A percentile compares a stretch with the other conserved stretches of the same genome.
Conservation (phyloP, 2,888 invertebrate genomes). For the Watsonalla cultraria region DNA sequence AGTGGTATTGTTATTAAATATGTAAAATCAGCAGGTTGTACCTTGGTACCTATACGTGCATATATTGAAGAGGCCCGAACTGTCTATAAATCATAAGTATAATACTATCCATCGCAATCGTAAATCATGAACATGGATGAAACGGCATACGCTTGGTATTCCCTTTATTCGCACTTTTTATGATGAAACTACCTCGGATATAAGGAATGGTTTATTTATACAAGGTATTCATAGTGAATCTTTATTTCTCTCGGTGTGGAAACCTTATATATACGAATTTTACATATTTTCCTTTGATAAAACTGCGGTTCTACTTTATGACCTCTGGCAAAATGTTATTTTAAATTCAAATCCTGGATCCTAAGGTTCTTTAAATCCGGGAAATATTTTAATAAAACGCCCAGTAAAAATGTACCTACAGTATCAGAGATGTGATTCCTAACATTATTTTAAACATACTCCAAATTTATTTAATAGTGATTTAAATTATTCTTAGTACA, state of each 20-base stretch:
- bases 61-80: constrained; percentile 14
- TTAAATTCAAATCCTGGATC: too few species aligned
- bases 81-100: constrained; percentile 41
- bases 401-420: too few species aligned
- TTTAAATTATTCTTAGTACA: too few species aligned
- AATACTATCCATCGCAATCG: constrained; percentile 51
- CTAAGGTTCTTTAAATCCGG: too few species aligned
- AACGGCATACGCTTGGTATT: constrained; percentile 44
- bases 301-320: constrained; percentile 2
- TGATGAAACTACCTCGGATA: constrained; percentile 50
- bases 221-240: constrained; percentile 56
- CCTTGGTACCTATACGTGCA: constrained; percentile 7
- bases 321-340: neutral
- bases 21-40: constrained; percentile 13
- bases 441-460: too few species aligned
- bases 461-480: too few species aligned
- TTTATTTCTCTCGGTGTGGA: constrained; percentile 40
- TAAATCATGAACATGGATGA: constrained; percentile 61
- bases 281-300: constrained; percentile 26
- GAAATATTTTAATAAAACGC: too few species aligned
- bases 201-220: constrained; percentile 70
- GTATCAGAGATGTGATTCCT: too few species aligned
- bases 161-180: constrained; percentile 64
- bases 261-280: constrained; percentile 28
- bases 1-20: too few species aligned